Conservation (phyloP, 2,888 invertebrate species). For the Melanotus villosus region DNA sequence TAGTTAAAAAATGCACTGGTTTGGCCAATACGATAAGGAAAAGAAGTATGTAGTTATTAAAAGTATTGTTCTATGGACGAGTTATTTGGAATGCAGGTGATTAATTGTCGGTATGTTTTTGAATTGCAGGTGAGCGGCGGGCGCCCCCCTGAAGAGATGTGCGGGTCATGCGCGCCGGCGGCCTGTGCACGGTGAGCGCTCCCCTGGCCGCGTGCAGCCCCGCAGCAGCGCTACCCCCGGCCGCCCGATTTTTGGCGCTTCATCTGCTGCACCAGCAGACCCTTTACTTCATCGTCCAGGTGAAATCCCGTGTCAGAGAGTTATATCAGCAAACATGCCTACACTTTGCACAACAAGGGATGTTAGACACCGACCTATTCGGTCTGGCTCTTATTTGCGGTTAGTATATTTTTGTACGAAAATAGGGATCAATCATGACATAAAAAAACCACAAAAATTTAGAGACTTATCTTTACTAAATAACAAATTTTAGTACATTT, state of each 20-base stretch:
- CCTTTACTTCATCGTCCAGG: conserved; percentile 76
- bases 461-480: too few species aligned
- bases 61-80: too few species aligned
- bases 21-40: too few species aligned
- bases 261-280: conserved; percentile 76
- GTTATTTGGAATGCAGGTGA: too few species aligned
- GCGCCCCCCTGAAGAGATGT: conserved; percentile 64
- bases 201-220: conserved; percentile 84
- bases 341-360: conserved; percentile 85
- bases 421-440: too few species aligned
- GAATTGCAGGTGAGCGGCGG: conserved; percentile 52
- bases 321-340: conserved; percentile 85
- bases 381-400: conserved; percentile 88
- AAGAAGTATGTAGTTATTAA: too few species aligned
- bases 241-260: conserved; percentile 77
- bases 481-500: too few species aligned
- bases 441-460: too few species aligned
- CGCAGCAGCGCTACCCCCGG: conserved; percentile 73
- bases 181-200: conserved; percentile 87
- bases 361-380: conserved; percentile 89
- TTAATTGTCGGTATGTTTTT: conserved; percentile 21
- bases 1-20: too few species aligned
- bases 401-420: too few species aligned
- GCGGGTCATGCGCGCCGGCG: conserved; percentile 70
- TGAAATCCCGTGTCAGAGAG: conserved; percentile 88